A percentile compares a stretch with the other conserved stretches of the same genome.
phyloP scores from a whole-genome alignment of 1,140 invertebrate species.

The Drosophila nigromelanica region DNA sequence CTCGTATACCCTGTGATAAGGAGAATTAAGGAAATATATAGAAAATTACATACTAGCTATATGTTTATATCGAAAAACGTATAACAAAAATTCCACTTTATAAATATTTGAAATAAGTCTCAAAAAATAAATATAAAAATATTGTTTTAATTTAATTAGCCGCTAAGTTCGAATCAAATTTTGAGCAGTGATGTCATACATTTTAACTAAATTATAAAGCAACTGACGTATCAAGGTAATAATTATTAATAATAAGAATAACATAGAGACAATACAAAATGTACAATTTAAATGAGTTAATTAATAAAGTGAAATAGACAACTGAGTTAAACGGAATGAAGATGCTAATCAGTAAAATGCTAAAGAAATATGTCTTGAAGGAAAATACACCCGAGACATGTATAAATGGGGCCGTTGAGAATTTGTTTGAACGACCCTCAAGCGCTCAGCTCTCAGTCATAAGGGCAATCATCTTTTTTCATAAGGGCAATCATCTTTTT shows the following conservation, averaged over 20 bases:
- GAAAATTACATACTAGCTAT: neutral
- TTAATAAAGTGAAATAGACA: neutral
- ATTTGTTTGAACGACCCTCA: slow-evolving; percentile 26
- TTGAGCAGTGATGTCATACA: no score
- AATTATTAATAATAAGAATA: no score
- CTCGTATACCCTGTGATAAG: neutral
- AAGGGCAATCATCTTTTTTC: slow-evolving; percentile 70
- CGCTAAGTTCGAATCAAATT: no score
- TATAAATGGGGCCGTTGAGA: slow-evolving; percentile 1
- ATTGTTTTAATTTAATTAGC: no score
- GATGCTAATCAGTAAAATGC: neutral
- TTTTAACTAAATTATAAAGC: no score
- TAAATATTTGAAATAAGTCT: no score
- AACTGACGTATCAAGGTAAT: no score
- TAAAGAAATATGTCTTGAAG: neutral
- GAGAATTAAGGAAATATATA: neutral
- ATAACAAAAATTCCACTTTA: no score
- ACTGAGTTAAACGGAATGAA: neutral
- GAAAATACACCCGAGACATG: neutral
- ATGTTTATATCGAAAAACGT: no score
- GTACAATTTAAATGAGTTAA: no score
- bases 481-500: slow-evolving; percentile 72
- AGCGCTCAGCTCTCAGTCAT: slow-evolving; percentile 35
- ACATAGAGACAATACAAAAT: no score
- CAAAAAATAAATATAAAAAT: no score